Evolutionary conservation across 1,140 invertebrate genomes (phyloP).

Genomic region (Drosophila watanabei): DNA sequence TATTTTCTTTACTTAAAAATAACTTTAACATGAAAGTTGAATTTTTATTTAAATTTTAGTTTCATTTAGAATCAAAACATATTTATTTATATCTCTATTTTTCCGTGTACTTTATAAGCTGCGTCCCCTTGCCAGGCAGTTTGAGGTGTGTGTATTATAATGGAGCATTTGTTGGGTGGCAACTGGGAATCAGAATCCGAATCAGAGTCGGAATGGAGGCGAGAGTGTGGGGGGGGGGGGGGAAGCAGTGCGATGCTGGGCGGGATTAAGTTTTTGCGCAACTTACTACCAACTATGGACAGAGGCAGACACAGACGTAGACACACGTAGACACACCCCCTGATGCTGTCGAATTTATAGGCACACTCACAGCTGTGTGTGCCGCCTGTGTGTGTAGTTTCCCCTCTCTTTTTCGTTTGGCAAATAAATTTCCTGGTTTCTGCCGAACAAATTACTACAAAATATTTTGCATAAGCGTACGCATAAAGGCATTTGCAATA

Average conservation of each 20-base stretch:
- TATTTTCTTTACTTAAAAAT: no score
- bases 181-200: constrained; percentile 12
- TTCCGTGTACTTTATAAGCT: background rate
- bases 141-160: constrained; percentile 60
- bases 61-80: no score
- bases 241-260: constrained; percentile 7
- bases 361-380: constrained; percentile 57
- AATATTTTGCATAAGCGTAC: constrained; percentile 78
- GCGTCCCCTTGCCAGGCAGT: constrained; percentile 30
- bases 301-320: constrained; percentile 14
- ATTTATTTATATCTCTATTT: background rate
- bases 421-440: constrained; percentile 67
- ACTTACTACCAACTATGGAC: constrained; percentile 75
- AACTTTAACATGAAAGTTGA: no score
- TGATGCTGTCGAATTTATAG: constrained; percentile 55
- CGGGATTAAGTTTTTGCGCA: constrained; percentile 77
- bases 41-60: no score
- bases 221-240: no score
- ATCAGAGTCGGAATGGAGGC: background rate
- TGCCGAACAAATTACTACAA: constrained; percentile 77
- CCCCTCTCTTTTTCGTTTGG: constrained; percentile 3
- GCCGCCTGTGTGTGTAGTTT: background rate
- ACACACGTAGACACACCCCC: constrained; percentile 5
- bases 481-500: constrained; percentile 76
- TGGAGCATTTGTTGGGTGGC: constrained; percentile 43